Conservation (phyloP, 2,797 vertebrate species). For the Propithecus deckenii region DNA sequence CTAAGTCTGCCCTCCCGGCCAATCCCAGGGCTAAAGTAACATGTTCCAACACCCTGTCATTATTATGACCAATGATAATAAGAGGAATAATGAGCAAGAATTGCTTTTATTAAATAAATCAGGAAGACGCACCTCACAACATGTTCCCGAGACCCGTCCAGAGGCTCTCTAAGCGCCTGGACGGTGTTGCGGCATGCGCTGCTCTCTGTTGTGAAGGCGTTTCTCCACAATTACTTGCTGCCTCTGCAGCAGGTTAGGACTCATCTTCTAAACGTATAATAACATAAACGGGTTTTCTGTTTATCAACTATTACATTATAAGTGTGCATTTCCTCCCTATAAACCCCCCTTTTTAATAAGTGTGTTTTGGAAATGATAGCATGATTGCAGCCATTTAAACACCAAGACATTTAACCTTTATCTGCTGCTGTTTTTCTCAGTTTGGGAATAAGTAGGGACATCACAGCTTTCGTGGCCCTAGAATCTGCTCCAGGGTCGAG, state of each 20-base stretch:
- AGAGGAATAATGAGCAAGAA: constrained; percentile 72
- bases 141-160: constrained; percentile 6
- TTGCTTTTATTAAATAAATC: constrained; percentile 77
- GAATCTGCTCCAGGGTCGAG: background rate
- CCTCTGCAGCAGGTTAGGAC: constrained; percentile 60
- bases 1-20: constrained; percentile 14
- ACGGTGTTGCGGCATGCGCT: constrained; percentile 3
- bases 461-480: background rate
- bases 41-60: constrained; percentile 72
- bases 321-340: constrained; percentile 43
- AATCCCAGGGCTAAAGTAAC: constrained; percentile 47
- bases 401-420: background rate
- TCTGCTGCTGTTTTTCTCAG: constrained; percentile 14
- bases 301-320: constrained; percentile 57
- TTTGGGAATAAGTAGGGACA: background rate
- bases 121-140: constrained; percentile 52
- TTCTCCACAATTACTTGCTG: constrained; percentile 61
- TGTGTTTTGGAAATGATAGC: constrained; percentile 42
- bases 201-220: background rate
- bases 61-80: constrained; percentile 66
- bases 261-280: constrained; percentile 74
- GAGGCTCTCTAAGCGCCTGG: background rate
- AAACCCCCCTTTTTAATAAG: constrained; percentile 38
- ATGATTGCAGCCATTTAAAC: constrained; percentile 47
- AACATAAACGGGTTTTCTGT: constrained; percentile 70